Evolutionary conservation across 2,113 vertebrate genomes (phyloP).

Genomic region (Mustela lutreola): DNA sequence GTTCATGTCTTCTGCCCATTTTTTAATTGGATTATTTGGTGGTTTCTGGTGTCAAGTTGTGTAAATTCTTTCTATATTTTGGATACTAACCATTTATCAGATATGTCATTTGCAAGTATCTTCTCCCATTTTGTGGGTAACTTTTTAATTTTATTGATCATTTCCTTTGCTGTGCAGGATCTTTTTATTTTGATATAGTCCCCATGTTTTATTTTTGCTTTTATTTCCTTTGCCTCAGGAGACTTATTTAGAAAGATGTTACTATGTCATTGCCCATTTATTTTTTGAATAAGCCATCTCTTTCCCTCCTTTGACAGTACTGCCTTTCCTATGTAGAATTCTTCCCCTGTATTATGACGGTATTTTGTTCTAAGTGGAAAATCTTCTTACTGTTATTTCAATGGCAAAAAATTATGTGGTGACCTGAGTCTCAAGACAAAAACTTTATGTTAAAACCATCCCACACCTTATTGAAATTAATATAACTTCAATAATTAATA

Average conservation of each 20-base stretch:
- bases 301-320: neutral
- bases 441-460: neutral
- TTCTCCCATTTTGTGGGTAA: neutral
- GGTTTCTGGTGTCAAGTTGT: neutral
- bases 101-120: neutral
- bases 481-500: conserved; percentile 19
- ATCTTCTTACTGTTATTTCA: conserved; percentile 8
- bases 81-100: neutral
- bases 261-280: neutral
- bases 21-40: neutral
- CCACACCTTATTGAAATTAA: neutral
- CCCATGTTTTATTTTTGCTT: neutral
- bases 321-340: neutral
- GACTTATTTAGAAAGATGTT: neutral
- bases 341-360: neutral
- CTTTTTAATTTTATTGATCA: neutral
- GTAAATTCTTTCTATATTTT: neutral
- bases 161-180: neutral
- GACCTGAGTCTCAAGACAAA: neutral
- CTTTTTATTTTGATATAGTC: neutral
- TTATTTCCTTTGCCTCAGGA: neutral
- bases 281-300: neutral
- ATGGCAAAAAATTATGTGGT: neutral
- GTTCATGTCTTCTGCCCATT: neutral
- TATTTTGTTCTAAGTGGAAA: neutral